Base-by-base conservation (phyloP, 2,113 vertebrate genomes). In the Morone chrysops region DNA sequence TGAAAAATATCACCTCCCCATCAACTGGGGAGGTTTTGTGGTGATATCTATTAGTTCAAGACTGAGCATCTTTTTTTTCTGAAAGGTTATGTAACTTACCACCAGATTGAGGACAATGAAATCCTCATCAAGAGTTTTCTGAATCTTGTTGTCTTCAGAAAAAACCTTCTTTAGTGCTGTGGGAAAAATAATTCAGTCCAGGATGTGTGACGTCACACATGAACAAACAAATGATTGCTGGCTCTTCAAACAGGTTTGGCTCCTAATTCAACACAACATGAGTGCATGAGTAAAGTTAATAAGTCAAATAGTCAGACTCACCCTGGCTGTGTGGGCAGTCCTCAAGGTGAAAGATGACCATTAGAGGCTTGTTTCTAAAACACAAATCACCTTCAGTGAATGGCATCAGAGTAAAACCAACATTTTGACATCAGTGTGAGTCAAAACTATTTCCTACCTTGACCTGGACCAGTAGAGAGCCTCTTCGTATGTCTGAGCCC, bases 401-500 rank as follows among this genome's bases (percentile, higher is more conserved):
- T 31, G 31, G 31, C 31, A 31, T 31, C 31, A 31, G 31, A 20
- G 0, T 45, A 20, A 62, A 43, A 56, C 0, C 2, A 71, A 8
- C 31, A 43, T 62, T 43, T 83, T 18, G 6, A 40, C 31, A 10
- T 48, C 61, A 8, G 6, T 2, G 11, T 40, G 25, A 13, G 8
- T 40, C 50, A 16, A 3, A 61, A 56, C n/a, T 7, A 5, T n/a
- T 73, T 63, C 79, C 80, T 93, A 99, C 98, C 85, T 90, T 87
- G 82, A 94, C 51, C 95, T 97, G 78, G 97, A 59, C 93, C 96
- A 97, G 91, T 94, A 97, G 2, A 99, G 94, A 8, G 94, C 97
- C 90, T 99, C 97, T 88, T 99, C 97, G 0, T 99, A 99, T 0
- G 98, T 99, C 95, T 99, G 98, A 0, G 96, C 97, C 98, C 98